Conservation (phyloP, 2,797 vertebrate genomes). For the Acrossocheilus wenchowensis region DNA sequence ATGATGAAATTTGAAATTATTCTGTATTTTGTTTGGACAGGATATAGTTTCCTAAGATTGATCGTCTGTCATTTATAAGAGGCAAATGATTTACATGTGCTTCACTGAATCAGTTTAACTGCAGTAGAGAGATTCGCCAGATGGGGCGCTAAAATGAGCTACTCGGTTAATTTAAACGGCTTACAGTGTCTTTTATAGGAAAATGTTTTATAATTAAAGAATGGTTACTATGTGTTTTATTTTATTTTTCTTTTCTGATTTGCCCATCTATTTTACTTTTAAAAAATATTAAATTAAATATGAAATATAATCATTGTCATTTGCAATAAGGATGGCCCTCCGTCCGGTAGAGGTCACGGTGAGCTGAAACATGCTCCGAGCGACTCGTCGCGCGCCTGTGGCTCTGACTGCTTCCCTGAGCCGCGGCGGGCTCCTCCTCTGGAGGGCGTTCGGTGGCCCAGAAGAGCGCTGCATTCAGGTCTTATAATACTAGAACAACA, state of each 20-base stretch:
- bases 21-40: neutral
- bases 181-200: neutral
- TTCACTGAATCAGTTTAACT: neutral
- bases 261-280: neutral
- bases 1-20: neutral
- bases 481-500: neutral
- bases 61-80: neutral
- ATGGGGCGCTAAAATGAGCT: neutral
- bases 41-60: neutral
- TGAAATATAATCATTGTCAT: too few relatives aligned
- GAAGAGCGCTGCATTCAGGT: neutral
- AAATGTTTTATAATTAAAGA: neutral
- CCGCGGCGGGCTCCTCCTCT: accelerated
- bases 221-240: neutral
- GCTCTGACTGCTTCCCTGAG: accelerated
- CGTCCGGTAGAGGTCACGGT: constrained; percentile 7
- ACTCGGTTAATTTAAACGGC: neutral
- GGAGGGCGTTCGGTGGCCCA: neutral
- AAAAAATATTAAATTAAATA: too few relatives aligned
- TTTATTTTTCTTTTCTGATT: neutral
- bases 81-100: neutral
- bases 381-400: neutral
- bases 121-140: neutral
- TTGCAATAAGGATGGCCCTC: neutral
- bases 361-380: neutral